Evolutionary conservation across 2,797 vertebrate genomes (phyloP), one percentile per base, ranked within the genome.

Genomic region (Petrocephalus schoutedeni): DNA sequence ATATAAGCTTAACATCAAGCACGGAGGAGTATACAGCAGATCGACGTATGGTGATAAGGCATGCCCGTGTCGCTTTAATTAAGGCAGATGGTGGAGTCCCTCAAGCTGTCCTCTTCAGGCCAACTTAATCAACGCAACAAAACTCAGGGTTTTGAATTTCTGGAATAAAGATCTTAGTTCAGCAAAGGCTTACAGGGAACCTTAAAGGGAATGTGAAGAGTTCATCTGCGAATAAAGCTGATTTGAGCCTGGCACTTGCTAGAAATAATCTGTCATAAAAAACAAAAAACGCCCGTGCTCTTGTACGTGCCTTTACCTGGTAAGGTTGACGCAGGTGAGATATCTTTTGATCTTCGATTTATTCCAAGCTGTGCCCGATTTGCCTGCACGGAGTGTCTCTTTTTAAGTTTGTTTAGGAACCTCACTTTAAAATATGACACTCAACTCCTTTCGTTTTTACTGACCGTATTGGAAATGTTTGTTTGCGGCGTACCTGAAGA

Each of bases 1-100:
- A 80, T 49, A 80, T 49, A 49, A 80, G 16, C 74, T 49, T 45
- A 80, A 80, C 74, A 80, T 80, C 41, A 49, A 80, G 41, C 74
- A 80, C 19, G 36, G 41, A 80, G 41, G 74, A 80, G 49, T 80
- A 49, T 84, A 84, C n/a, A 84, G 23, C n/a, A 84, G 51, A 53
- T 53, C 8, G 45, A 23, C 80, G 51, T 84, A 84, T 54, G 51
- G 80, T 84, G 45, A 54, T 51, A 84, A 51, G n/a, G 51, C 45
- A 14, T 54, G 80, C 19, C 51, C 3, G n/a, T 49, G 51, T 28
- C 10, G 4, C 21, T 84, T 84, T 84, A 53, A 84, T 84, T 84
- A 84, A 54, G 80, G 80, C 80, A 84, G 80, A 84, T 84, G 80
- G 80, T 49, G 9, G 80, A 14, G 80, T 84, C 51, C 49, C 80